Evolutionary conservation across 2,113 vertebrate species (phyloP).

Genomic region (Tupaia tana): DNA sequence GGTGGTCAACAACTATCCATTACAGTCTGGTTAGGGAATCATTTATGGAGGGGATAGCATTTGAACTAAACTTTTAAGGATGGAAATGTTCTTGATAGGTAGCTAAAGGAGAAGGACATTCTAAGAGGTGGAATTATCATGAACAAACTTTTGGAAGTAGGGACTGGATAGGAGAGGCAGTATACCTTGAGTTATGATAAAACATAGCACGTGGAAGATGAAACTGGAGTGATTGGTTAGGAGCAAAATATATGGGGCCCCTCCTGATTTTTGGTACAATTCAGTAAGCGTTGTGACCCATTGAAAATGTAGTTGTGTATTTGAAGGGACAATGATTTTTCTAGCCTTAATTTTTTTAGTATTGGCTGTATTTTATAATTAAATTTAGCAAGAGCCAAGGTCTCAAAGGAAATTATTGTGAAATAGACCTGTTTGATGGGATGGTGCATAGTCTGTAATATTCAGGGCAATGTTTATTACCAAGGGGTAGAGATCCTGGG

Average conservation of each 20-base stretch:
- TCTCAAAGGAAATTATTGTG: conserved; percentile 1
- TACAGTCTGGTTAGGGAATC: background rate
- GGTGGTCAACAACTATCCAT: background rate
- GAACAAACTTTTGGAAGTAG: background rate
- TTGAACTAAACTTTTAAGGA: background rate
- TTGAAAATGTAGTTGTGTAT: background rate
- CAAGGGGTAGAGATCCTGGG: fast-evolving
- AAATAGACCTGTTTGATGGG: background rate
- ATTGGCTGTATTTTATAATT: background rate
- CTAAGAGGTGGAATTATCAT: background rate
- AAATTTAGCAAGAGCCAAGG: background rate
- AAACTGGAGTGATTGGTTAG: background rate
- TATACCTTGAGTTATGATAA: conserved; percentile 4
- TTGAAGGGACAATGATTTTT: background rate
- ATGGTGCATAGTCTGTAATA: background rate
- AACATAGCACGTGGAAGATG: background rate
- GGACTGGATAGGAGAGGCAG: background rate
- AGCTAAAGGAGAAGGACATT: background rate
- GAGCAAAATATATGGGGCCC: background rate
- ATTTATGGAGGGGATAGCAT: background rate
- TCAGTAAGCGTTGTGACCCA: background rate
- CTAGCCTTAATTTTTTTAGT: background rate
- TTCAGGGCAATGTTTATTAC: background rate
- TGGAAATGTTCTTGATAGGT: background rate
- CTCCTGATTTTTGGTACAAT: background rate